These are phyloP conservation scores for Hetaerina americana DNA, from an alignment of 1,140 invertebrate genomes.

Conservation along the genomic window DNA sequence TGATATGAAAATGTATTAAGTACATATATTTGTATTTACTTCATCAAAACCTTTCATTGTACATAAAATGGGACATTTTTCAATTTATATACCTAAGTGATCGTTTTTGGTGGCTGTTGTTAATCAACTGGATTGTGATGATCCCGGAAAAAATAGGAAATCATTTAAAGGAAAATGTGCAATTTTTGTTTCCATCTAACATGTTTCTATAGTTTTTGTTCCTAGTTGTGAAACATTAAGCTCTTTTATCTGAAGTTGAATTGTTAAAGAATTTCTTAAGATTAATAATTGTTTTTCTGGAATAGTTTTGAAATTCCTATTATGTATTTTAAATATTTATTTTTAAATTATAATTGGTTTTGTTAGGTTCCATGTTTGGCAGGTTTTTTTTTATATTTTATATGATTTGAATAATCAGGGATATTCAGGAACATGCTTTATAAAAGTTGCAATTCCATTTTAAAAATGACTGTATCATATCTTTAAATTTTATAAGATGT, in stretches of 20 bases:
- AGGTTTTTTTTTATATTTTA: neutral
- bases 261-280: too few relatives aligned
- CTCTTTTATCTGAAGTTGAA: too few relatives aligned
- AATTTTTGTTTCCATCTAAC: too few relatives aligned
- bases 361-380: too few relatives aligned
- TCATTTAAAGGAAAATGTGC: too few relatives aligned
- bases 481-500: neutral
- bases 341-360: too few relatives aligned
- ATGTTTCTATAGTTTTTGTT: too few relatives aligned
- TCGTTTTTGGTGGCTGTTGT: neutral
- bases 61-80: neutral
- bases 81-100: too few relatives aligned
- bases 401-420: neutral
- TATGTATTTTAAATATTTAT: too few relatives aligned
- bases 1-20: neutral
- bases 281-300: too few relatives aligned
- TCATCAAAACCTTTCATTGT: neutral
- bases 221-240: too few relatives aligned
- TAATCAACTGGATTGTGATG: neutral
- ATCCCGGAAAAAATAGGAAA: neutral
- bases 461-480: neutral
- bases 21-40: neutral
- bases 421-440: neutral
- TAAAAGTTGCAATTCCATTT: neutral
- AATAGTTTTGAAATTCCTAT: too few relatives aligned